Conservation (phyloP, 2,888 invertebrate genomes). For the Loripinus fragilis region DNA sequence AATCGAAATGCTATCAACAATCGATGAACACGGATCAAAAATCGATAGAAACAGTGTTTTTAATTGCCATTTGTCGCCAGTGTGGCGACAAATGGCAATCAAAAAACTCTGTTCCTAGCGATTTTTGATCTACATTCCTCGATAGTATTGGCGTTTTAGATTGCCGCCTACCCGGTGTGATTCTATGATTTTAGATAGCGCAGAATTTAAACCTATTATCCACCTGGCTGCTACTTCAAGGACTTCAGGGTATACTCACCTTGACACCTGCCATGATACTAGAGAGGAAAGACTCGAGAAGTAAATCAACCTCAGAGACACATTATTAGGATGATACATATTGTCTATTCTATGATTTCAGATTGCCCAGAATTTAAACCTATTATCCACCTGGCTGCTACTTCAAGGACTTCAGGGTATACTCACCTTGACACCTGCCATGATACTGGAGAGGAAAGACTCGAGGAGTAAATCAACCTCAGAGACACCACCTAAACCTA, state of each 20-base stretch:
- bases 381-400: conserved; percentile 94
- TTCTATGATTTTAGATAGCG: too few species aligned
- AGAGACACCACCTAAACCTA: conserved; percentile 36
- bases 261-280: conserved; percentile 76
- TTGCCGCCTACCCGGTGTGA: too few species aligned
- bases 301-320: conserved; percentile 41
- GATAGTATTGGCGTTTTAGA: too few species aligned
- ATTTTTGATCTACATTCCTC: too few species aligned
- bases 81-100: too few species aligned
- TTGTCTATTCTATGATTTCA: too few species aligned
- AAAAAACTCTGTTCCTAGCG: too few species aligned
- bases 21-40: too few species aligned
- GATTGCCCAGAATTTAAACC: conserved; percentile 90
- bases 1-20: too few species aligned
- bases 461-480: conserved; percentile 50
- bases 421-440: conserved; percentile 74
- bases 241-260: conserved; percentile 88
- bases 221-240: conserved; percentile 93
- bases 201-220: conserved; percentile 96
- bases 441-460: conserved; percentile 77
- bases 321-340: too few species aligned
- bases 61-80: too few species aligned
- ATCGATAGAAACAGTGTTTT: too few species aligned
- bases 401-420: conserved; percentile 92
- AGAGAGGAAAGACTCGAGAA: conserved; percentile 74